Evolutionary conservation across 2,797 vertebrate species (phyloP), one percentile per base, ranked within the genome.

Genomic region (Leptodactylus fallax): DNA sequence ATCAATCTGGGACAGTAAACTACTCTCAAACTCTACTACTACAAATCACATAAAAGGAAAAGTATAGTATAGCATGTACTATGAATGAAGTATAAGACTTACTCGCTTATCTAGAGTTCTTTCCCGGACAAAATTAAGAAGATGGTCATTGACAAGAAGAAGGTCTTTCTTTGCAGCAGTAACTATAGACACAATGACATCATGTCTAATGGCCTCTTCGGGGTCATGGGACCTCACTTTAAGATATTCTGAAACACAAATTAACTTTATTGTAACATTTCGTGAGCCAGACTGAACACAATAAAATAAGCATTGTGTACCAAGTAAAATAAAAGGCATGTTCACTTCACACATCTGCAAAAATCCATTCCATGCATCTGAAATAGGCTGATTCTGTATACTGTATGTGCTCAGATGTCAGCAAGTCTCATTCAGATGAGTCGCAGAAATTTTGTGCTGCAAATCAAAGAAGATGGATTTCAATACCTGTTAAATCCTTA

Each of bases 181-280:
- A 92, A 99, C 97, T 93, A 99, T 99, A 87, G 98, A 99, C 88
- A 99, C 98, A 76, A 99, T 99, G 91, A 99, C 98, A 92, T 98
- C 98, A 89, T 99, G 98, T 82, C 98, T 96, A 92, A 99, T 99
- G 85, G 98, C 98, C 93, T 99, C 98, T 93, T 99, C 98, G 0
- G 98, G 98, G 92, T 99, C 98, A 94, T 98, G 98, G 88, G 98
- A 99, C 89, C 98, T 94, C 91, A 99, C 97, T 94, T 97, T 97
- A 88, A 99, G 95, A 93, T 95, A 98, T 90, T 99, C 98, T 99
- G 93, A 69, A 93, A 92, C 58, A 87, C 53, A 93, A 45, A 90
- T 49, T 11, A 3, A 3, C 12, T 27, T 0, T 19, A 1, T 47
- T 14, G 8, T 27, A 21, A 55, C 1, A 55, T 78, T 56, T 13